phyloP scores from a whole-genome alignment of 1,140 invertebrate genomes.

The Cotesia chilonis region DNA sequence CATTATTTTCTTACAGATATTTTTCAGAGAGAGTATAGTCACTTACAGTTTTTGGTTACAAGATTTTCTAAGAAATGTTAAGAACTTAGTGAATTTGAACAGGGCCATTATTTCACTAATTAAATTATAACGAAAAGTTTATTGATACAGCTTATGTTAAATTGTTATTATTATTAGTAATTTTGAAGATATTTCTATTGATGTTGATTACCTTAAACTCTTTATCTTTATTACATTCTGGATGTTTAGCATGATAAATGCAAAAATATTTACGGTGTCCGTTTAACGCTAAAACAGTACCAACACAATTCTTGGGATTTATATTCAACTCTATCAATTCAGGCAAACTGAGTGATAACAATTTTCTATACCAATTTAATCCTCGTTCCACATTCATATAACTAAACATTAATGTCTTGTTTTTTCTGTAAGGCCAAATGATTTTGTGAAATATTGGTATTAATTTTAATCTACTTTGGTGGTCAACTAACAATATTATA shows the following conservation, averaged over 20 bases:
- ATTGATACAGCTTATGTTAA: background rate
- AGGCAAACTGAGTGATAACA: conserved; percentile 85
- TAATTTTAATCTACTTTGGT: conserved; percentile 85
- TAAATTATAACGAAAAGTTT: too few relatives aligned
- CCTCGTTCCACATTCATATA: conserved; percentile 92
- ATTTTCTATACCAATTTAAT: conserved; percentile 89
- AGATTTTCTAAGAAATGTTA: too few relatives aligned
- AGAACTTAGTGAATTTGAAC: too few relatives aligned
- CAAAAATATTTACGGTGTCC: conserved; percentile 97
- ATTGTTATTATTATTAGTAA: background rate
- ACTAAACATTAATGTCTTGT: conserved; percentile 92
- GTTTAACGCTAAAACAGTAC: conserved; percentile 95
- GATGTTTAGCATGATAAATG: conserved; percentile 97
- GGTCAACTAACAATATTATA: conserved; percentile 88
- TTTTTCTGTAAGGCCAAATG: conserved; percentile 92
- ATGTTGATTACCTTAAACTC: conserved; percentile 67
- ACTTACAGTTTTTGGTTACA: background rate
- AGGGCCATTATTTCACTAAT: too few relatives aligned
- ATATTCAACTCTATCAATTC: conserved; percentile 86
- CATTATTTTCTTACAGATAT: too few relatives aligned
- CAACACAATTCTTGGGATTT: conserved; percentile 96
- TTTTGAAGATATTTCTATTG: background rate
- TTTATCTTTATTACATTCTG: conserved; percentile 66
- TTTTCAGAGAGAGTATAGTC: background rate
- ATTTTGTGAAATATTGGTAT: conserved; percentile 91